Evolutionary conservation across 2,797 vertebrate species (phyloP).

Genomic region (Sitta carolinensis): DNA sequence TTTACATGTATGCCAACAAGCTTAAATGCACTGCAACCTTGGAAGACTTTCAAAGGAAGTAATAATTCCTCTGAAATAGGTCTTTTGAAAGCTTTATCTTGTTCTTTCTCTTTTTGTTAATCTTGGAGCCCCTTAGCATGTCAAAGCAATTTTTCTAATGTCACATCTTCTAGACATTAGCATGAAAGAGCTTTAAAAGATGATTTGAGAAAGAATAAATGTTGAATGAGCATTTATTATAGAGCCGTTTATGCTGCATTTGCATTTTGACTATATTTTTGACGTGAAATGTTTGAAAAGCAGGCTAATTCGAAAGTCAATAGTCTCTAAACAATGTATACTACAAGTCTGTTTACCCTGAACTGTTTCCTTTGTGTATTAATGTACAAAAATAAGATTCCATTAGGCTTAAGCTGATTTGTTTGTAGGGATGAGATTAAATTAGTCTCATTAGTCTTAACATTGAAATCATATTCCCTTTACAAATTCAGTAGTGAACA

Average conservation of each 20-base stretch:
- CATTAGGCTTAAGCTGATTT: slow-evolving; percentile 65
- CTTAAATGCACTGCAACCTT: slow-evolving; percentile 98
- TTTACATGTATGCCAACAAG: slow-evolving; percentile 99
- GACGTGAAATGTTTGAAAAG: slow-evolving; percentile 69
- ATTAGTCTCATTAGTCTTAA: slow-evolving; percentile 43
- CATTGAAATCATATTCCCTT: slow-evolving; percentile 23
- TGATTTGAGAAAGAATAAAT: slow-evolving; percentile 89
- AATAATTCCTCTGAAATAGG: slow-evolving; percentile 99
- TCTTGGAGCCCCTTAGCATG: slow-evolving; percentile 95
- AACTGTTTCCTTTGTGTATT: slow-evolving; percentile 64
- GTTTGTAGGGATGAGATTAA: slow-evolving; percentile 60
- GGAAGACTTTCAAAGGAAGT: slow-evolving; percentile 97
- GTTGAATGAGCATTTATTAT: slow-evolving; percentile 91
- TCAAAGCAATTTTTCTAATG: slow-evolving; percentile 98
- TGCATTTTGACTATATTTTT: slow-evolving; percentile 79
- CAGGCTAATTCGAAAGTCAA: slow-evolving; percentile 78
- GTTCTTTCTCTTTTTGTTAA: slow-evolving; percentile 96
- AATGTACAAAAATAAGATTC: slow-evolving; percentile 71
- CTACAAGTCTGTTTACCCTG: slow-evolving; percentile 70
- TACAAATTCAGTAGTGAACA: slow-evolving; percentile 37
- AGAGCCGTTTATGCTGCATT: slow-evolving; percentile 84
- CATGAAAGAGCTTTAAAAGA: slow-evolving; percentile 95
- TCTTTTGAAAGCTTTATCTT: slow-evolving; percentile 98
- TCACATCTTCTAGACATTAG: slow-evolving; percentile 97
- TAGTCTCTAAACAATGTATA: slow-evolving; percentile 70